Percentiles rank a stretch among this genome's conserved stretches.
Evolutionary conservation across 2,888 invertebrate species (phyloP).

Genomic region (Drosophila stalkeri): DNA sequence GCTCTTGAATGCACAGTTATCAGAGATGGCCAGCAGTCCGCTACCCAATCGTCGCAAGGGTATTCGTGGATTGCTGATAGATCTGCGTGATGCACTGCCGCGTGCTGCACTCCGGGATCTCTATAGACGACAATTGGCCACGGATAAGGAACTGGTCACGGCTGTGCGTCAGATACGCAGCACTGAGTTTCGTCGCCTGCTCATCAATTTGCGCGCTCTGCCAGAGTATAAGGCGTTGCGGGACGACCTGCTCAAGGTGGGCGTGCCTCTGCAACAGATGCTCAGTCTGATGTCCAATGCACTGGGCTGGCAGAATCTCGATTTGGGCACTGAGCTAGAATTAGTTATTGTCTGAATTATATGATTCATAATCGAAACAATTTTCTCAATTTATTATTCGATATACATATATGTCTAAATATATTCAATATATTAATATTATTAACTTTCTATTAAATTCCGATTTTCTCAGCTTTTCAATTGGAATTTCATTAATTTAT

Average conservation of each 20-base stretch:
- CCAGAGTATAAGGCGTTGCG: slow-evolving; percentile 56
- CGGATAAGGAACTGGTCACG: slow-evolving; percentile 58
- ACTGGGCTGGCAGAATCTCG: slow-evolving; percentile 62
- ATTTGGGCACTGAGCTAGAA: slow-evolving; percentile 54
- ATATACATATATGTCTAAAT: neutral
- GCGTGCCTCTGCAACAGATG: slow-evolving; percentile 63
- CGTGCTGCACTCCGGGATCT: slow-evolving; percentile 53
- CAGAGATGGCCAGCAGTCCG: slow-evolving; percentile 18
- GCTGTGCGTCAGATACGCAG: slow-evolving; percentile 66
- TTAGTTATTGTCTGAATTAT: slow-evolving; percentile 28
- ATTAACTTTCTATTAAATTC: neutral
- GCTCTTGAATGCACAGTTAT: slow-evolving; percentile 42
- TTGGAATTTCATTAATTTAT: neutral
- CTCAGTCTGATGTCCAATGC: slow-evolving; percentile 55
- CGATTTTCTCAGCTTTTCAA: neutral
- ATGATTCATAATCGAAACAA: neutral
- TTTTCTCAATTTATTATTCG: neutral
- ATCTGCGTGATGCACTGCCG: slow-evolving; percentile 67
- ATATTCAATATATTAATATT: neutral
- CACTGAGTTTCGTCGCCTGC: slow-evolving; percentile 64
- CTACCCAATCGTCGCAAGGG: slow-evolving; percentile 62
- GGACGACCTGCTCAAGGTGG: slow-evolving; percentile 47
- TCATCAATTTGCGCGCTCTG: slow-evolving; percentile 47
- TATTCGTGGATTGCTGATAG: slow-evolving; percentile 66
- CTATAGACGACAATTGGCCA: slow-evolving; percentile 48